Percentiles rank a stretch among this genome's conserved stretches.
Conservation (phyloP, 2,797 vertebrate genomes). For the Chiropotes sagulatus region DNA sequence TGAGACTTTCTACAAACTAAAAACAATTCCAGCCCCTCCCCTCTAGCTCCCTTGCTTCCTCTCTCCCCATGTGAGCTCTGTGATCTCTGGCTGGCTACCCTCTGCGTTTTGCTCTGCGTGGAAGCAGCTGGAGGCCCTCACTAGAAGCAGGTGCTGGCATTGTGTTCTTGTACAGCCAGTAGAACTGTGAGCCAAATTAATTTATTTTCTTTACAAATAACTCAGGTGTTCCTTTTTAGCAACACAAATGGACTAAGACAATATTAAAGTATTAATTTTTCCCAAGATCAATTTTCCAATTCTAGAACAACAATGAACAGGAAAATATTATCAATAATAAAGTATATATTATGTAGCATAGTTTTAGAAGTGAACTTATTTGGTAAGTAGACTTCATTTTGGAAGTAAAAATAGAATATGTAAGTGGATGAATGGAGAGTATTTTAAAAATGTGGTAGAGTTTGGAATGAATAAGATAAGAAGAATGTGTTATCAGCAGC, state of each 20-base stretch:
- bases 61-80: background rate
- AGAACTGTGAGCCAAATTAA: background rate
- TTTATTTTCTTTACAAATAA: no score
- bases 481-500: background rate
- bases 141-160: background rate
- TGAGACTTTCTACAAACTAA: background rate
- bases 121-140: background rate
- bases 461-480: constrained; percentile 25
- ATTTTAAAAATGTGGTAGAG: background rate
- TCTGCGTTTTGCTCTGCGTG: background rate
- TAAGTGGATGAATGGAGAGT: background rate
- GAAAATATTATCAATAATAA: background rate
- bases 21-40: background rate
- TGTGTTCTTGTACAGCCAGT: background rate
- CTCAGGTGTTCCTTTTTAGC: background rate
- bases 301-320: background rate
- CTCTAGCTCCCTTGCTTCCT: background rate
- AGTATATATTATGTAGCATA: background rate
- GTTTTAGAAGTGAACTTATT: background rate
- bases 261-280: background rate
- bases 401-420: constrained; percentile 27
- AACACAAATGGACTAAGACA: background rate
- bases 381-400: background rate
- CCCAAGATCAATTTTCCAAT: background rate
- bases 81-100: background rate